A percentile compares a stretch with the other conserved stretches of the same genome.
Evolutionary conservation across 2,113 vertebrate species (phyloP).

Genomic region (Lanius ludovicianus): DNA sequence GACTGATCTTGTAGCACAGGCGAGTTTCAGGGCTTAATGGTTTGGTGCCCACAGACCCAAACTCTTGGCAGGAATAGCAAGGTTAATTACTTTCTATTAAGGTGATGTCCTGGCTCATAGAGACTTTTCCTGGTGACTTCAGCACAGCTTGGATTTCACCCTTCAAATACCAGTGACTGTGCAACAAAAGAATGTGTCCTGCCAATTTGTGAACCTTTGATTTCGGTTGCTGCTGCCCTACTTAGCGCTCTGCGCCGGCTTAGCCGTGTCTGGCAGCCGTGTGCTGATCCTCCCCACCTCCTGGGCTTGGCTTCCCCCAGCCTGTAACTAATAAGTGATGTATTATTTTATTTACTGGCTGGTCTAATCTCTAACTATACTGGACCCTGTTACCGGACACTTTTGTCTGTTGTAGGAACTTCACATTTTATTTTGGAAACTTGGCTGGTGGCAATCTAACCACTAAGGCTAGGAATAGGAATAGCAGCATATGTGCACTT

Average conservation of each 20-base stretch:
- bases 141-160: constrained; percentile 21
- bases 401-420: constrained; percentile 22
- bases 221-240: background rate
- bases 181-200: constrained; percentile 30
- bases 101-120: constrained; percentile 11
- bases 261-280: background rate
- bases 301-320: background rate
- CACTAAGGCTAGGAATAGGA: constrained; percentile 19
- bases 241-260: background rate
- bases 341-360: constrained; percentile 34
- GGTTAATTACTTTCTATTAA: constrained; percentile 60
- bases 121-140: constrained; percentile 30
- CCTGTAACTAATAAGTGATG: background rate
- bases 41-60: background rate
- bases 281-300: background rate
- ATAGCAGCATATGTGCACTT: background rate
- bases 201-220: constrained; percentile 36
- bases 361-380: background rate
- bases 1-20: background rate
- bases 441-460: constrained; percentile 20
- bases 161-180: background rate
- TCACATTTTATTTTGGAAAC: constrained; percentile 54
- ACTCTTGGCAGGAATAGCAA: background rate
- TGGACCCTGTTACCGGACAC: background rate
- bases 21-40: background rate